These are phyloP conservation scores for Antheraea yamamai DNA, from an alignment of 2,888 invertebrate genomes.

Conservation along the genomic window DNA sequence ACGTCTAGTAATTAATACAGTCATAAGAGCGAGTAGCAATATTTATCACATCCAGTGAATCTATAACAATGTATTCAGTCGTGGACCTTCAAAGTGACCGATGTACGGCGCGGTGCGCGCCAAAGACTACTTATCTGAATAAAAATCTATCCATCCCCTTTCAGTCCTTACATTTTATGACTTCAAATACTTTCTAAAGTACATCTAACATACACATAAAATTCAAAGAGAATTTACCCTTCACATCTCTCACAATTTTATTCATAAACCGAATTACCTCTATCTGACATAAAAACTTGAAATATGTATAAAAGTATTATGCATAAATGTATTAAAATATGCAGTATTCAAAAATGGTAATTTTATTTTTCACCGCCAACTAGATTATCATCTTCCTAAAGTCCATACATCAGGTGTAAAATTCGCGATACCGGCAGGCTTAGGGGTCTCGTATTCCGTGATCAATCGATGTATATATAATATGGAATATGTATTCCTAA, in stretches of 20 bases:
- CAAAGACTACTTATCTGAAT: conserved; percentile 60
- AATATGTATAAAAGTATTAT: no score
- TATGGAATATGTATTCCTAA: no score
- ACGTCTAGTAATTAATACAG: no score
- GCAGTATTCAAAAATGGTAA: no score
- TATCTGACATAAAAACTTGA: no score
- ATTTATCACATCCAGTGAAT: conserved; percentile 39
- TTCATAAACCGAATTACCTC: background rate
- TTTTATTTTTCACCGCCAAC: no score
- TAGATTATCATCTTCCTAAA: no score
- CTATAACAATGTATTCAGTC: conserved; percentile 25
- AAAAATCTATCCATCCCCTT: conserved; percentile 40
- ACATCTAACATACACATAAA: conserved; percentile 5
- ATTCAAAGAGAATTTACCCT: background rate
- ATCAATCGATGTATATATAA: no score
- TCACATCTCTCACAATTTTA: background rate
- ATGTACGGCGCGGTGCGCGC: conserved; percentile 55
- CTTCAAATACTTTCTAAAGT: conserved; percentile 18
- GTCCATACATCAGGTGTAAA: background rate
- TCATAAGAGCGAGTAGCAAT: no score
- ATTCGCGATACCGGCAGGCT: no score
- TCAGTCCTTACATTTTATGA: conserved; percentile 18
- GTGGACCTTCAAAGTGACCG: conserved; percentile 71
- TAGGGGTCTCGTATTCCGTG: no score
- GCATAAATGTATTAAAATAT: no score